These are phyloP conservation scores for Balaeniceps rex DNA, from an alignment of 2,113 vertebrate species.

Conservation along the genomic window DNA sequence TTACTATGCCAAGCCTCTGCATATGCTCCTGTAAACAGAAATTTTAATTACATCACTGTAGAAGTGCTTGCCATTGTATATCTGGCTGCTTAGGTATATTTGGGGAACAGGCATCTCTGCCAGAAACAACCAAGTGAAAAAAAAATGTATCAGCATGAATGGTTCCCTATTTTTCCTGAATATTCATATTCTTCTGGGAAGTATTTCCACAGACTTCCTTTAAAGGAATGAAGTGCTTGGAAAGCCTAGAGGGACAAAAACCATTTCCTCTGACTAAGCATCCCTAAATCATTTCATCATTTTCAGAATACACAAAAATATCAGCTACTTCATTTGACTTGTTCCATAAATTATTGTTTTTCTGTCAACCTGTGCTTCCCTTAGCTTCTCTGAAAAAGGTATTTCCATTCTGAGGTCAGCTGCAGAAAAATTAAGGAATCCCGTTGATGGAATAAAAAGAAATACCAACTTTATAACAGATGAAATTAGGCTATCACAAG, in stretches of 20 bases:
- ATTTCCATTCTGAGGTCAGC: neutral
- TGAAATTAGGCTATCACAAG: neutral
- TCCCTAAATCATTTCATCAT: neutral
- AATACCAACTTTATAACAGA: neutral
- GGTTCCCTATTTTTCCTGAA: neutral
- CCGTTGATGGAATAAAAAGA: neutral
- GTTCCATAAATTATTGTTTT: neutral
- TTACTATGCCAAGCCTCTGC: neutral
- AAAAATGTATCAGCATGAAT: neutral
- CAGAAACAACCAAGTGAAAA: neutral
- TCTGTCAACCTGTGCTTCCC: neutral
- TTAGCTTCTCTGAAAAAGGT: neutral
- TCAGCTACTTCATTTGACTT: neutral
- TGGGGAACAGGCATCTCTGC: neutral
- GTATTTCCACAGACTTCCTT: conserved; percentile 2
- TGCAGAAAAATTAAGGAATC: neutral
- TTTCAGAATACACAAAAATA: conserved; percentile 3
- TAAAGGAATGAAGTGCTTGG: neutral
- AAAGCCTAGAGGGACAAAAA: neutral
- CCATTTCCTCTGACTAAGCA: neutral
- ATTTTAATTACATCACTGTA: neutral
- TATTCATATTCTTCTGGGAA: neutral
- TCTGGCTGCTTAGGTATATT: neutral
- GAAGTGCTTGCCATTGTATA: neutral
- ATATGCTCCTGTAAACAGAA: neutral